phyloP scores from a whole-genome alignment of 2,113 vertebrate species.

The Plecotus auritus region DNA sequence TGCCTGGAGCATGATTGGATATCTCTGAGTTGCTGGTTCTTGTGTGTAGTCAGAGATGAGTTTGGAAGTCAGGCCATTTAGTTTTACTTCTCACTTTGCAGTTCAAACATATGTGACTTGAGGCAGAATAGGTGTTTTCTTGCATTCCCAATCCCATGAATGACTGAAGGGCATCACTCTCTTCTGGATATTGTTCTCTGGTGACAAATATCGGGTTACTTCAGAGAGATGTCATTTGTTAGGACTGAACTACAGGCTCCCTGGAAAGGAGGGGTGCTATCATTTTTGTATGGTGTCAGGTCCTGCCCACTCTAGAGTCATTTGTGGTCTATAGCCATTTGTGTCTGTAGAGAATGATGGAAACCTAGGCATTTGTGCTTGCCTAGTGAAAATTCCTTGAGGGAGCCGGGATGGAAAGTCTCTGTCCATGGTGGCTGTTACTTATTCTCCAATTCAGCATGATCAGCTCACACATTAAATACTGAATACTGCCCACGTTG shows the following conservation, averaged over 20 bases:
- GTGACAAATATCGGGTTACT: not conserved
- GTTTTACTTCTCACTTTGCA: not conserved
- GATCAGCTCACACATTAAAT: not conserved
- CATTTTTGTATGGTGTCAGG: not conserved
- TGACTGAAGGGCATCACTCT: not conserved
- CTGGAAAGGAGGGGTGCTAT: not conserved
- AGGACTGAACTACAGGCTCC: not conserved
- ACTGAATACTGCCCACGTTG: not conserved
- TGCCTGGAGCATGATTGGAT: not conserved
- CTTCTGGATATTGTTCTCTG: not conserved
- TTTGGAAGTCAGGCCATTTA: not conserved
- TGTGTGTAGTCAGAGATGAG: not conserved
- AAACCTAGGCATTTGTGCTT: not conserved
- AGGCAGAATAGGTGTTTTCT: not conserved
- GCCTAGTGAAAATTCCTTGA: not conserved
- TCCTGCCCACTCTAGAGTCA: not conserved
- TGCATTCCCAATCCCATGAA: not conserved
- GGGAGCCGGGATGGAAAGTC: not conserved
- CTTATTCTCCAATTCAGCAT: not conserved
- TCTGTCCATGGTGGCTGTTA: conserved; percentile 44
- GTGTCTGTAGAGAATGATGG: not conserved
- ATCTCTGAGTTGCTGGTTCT: not conserved
- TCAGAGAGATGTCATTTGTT: not conserved
- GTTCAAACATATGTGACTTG: not conserved
- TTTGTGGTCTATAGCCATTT: not conserved